phyloP scores from a whole-genome alignment of 2,797 vertebrate species.

The Poeciliopsis paucimaculata region DNA sequence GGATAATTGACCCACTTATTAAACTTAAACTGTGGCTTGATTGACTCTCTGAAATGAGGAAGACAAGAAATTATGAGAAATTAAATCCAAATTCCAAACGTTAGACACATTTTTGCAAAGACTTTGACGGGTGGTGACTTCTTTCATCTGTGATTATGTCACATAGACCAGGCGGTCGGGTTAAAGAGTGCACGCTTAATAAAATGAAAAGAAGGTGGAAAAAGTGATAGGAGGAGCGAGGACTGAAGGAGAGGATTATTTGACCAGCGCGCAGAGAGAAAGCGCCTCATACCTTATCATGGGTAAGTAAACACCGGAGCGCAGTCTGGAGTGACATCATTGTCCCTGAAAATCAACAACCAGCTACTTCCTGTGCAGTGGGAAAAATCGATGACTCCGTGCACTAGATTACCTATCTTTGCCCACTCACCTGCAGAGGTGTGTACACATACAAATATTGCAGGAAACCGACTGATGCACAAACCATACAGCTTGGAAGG shows the following conservation, averaged over 20 bases:
- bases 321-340: conserved; percentile 78
- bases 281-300: conserved; percentile 72
- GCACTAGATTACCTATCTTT: conserved; percentile 78
- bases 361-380: conserved; percentile 74
- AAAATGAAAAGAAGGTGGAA: conserved; percentile 63
- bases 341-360: conserved; percentile 80
- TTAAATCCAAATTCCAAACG: neutral
- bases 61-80: neutral
- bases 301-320: conserved; percentile 76
- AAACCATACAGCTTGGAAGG: conserved; percentile 33
- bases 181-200: conserved; percentile 59
- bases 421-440: conserved; percentile 69
- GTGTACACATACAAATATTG: conserved; percentile 27
- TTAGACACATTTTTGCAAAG: neutral
- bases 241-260: conserved; percentile 64
- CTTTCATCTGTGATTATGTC: conserved; percentile 52
- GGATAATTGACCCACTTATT: conserved; percentile 5
- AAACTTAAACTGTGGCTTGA: neutral
- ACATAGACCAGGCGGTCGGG: conserved; percentile 52
- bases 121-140: neutral
- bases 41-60: conserved; percentile 13
- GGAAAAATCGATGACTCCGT: conserved; percentile 76
- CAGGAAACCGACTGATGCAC: conserved; percentile 42
- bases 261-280: conserved; percentile 64
- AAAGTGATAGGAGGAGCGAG: conserved; percentile 64